Evolutionary conservation across 2,113 vertebrate genomes (phyloP).

Genomic region (Oncorhynchus mykiss): DNA sequence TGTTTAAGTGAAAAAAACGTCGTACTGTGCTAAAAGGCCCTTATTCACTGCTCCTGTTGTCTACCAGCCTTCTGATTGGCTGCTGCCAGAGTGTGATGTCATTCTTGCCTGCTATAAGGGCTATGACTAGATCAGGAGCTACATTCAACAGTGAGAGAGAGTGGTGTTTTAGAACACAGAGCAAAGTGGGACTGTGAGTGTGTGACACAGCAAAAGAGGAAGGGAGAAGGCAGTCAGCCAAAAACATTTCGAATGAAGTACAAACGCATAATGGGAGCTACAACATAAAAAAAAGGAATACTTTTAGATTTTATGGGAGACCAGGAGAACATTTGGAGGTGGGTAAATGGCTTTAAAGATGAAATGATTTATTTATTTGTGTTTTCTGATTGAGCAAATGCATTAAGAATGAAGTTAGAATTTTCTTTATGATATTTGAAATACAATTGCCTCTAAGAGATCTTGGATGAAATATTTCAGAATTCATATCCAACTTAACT

Average conservation of each 20-base stretch:
- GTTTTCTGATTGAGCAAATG: neutral
- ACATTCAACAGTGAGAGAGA: conserved; percentile 42
- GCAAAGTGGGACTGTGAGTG: neutral
- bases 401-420: neutral
- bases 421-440: neutral
- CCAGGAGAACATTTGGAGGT: conserved; percentile 43
- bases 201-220: conserved; percentile 23
- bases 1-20: neutral
- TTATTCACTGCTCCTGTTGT: neutral
- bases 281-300: conserved; percentile 38
- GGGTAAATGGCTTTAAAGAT: conserved; percentile 16
- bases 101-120: conserved; percentile 48
- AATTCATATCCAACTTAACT: neutral
- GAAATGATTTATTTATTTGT: conserved; percentile 12
- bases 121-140: conserved; percentile 30
- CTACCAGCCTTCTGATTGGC: conserved; percentile 41
- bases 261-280: conserved; percentile 42
- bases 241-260: conserved; percentile 48
- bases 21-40: neutral
- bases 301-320: conserved; percentile 22
- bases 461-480: neutral
- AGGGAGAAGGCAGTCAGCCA: conserved; percentile 13
- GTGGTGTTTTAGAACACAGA: conserved; percentile 23
- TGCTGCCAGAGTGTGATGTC: conserved; percentile 48
- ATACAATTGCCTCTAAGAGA: neutral